A percentile compares a stretch with the other conserved stretches of the same genome.
These are phyloP conservation scores for Lucilia cuprina DNA, from an alignment of 1,140 invertebrate genomes.

Conservation along the genomic window DNA sequence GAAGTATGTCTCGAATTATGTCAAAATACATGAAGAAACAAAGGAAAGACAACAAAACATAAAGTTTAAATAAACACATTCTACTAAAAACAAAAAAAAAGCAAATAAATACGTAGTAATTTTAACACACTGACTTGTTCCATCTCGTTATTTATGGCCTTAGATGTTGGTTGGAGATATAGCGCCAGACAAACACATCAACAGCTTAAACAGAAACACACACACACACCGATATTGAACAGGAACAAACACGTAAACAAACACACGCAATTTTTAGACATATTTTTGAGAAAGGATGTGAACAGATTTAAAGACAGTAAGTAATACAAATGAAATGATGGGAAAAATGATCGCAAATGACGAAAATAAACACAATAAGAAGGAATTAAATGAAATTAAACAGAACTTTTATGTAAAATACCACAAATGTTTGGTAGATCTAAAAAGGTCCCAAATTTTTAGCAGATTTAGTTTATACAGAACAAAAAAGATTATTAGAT, in stretches of 20 bases:
- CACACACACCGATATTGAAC: neutral
- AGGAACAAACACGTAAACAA: no score
- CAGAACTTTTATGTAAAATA: neutral
- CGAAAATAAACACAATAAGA: no score
- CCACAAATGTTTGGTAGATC: neutral
- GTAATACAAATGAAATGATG: neutral
- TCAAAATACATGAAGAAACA: neutral
- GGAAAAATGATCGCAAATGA: no score
- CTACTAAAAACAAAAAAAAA: neutral
- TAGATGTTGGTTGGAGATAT: slow-evolving; percentile 56
- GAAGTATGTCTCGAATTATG: slow-evolving; percentile 14
- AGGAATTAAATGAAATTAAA: neutral
- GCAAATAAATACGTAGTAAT: neutral
- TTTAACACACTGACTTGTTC: slow-evolving; percentile 45
- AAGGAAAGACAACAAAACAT: neutral
- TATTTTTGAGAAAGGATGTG: neutral
- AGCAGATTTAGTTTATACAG: no score
- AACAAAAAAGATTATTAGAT: no score
- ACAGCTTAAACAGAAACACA: neutral
- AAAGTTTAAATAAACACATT: slow-evolving; percentile 22
- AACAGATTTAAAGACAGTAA: neutral
- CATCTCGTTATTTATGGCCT: slow-evolving; percentile 54
- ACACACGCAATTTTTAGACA: neutral
- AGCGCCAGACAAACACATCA: slow-evolving; percentile 54
- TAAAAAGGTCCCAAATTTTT: neutral